Evolutionary conservation across 2,113 vertebrate genomes (phyloP), one percentile per base, ranked within the genome.

Genomic region (Nematolebias whitei): DNA sequence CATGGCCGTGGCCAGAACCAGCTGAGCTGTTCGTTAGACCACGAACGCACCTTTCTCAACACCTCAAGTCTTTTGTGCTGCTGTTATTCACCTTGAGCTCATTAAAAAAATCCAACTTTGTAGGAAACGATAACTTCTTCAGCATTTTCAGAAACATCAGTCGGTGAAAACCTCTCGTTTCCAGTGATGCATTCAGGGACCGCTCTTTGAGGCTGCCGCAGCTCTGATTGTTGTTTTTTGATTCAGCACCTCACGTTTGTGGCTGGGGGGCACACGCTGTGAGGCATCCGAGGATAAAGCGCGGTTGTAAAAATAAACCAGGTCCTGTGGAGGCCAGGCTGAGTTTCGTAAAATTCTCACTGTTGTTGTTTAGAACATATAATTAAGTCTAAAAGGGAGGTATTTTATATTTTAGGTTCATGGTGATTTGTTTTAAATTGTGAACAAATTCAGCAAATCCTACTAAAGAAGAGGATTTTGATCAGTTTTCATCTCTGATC

Each of bases 1-100:
- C 67, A 5, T 18, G 68, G 63, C 67, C 9, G 3, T 2, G 64
- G 71, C 43, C 67, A 56, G 43, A 41, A 70, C 75, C 57, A n/a
- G n/a, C n/a, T n/a, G n/a, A n/a, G n/a, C n/a, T n/a, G n/a, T n/a
- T n/a, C n/a, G n/a, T n/a, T n/a, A n/a, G n/a, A n/a, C n/a, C n/a
- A n/a, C n/a, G n/a, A n/a, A n/a, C n/a, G n/a, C 44, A 74, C 32
- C 32, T 5, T 64, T 50, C 14, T 24, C 22, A 50, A 24, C 11
- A 16, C 15, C 48, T 12, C 22, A 0, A 3, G 51, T 11, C 23
- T 43, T 29, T 26, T 22, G n/a, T 47, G 10, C 5, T 15, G 23
- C 24, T 35, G 50, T 45, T 39, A 9, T 10, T 10, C 26, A 39
- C 19, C 11, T 26, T 2, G 2, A 38, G 26, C 35, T 18, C 0